Percentiles rank a stretch among this genome's conserved stretches.
These are phyloP conservation scores for Blera fallax DNA, from an alignment of 2,888 invertebrate genomes.

Conservation along the genomic window DNA sequence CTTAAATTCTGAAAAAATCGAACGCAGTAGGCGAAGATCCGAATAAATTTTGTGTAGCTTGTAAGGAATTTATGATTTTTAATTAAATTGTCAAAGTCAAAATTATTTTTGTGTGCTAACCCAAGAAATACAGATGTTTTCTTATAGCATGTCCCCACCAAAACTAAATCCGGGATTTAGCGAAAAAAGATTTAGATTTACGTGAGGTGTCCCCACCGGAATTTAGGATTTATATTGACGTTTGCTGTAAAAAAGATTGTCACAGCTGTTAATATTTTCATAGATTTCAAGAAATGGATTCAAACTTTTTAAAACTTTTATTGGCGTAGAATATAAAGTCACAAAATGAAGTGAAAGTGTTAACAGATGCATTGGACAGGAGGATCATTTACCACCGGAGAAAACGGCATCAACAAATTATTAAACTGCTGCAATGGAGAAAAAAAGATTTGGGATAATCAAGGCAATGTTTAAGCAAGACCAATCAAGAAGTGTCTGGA, in stretches of 20 bases:
- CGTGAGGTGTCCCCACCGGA: too few relatives aligned
- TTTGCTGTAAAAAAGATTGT: too few relatives aligned
- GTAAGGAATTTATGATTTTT: constrained; percentile 4
- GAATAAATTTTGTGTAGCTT: constrained; percentile 7
- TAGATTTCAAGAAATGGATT: neutral
- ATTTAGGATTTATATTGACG: too few relatives aligned
- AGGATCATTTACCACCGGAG: neutral
- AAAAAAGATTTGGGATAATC: neutral
- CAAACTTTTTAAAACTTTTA: neutral
- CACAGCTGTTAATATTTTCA: neutral
- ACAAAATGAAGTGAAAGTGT: neutral
- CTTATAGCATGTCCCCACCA: too few relatives aligned
- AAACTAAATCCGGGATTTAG: too few relatives aligned
- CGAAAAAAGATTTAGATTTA: neutral
- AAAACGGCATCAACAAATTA: neutral
- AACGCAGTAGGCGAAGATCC: constrained; percentile 24
- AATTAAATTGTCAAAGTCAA: neutral
- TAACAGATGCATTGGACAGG: neutral
- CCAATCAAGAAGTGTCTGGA: neutral
- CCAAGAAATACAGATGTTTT: neutral
- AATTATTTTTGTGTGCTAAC: neutral
- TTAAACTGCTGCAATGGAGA: neutral
- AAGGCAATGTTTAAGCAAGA: neutral
- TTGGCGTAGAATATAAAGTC: neutral
- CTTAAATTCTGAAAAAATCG: constrained; percentile 15